Evolutionary conservation across 2,888 invertebrate genomes (phyloP), one percentile per base, ranked within the genome.

Genomic region (Opisthograptis luteolata): DNA sequence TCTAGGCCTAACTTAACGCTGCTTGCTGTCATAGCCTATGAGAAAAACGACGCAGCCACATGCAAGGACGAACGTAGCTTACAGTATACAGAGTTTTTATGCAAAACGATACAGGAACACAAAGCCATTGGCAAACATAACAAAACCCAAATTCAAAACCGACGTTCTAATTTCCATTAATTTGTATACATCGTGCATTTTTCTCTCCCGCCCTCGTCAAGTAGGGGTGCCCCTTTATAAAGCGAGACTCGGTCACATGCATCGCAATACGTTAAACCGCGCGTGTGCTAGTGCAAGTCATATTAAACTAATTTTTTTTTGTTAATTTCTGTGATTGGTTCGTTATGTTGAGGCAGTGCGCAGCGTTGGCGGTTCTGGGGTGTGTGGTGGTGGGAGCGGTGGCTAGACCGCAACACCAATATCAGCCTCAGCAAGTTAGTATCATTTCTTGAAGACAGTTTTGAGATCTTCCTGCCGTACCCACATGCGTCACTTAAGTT

Each of bases 181-280:
- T 70, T 64, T 65, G 44, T 52, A 47, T 46, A n/a, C n/a, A n/a
- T 12, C 15, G 20, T 58, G 47, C 24, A 50, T 55, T 58, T 50
- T 50, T 40, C 47, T 66, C 80, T 78, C 82, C 83, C 82, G 75
- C 84, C 75, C 72, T 72, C 67, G 64, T 66, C 68, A 73, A 86
- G 87, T 81, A 85, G 88, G 88, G 88, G 83, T 87, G 87, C 53
- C 72, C 73, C 71, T 89, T 89, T 90, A 89, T 86, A 89, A 81
- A 81, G 84, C 74, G 84, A 83, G 79, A 78, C 81, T 79, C 42
- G 60, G 61, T 60, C 64, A 76, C 77, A 82, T 79, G 81, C 81
- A 78, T 71, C 72, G 76, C 74, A 81, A 78, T 73, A 81, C 81
- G 81, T 82, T 70, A 72, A 69, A 66, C 55, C 67, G 64, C 80